phyloP scores from a whole-genome alignment of 2,113 vertebrate species.

The Myrmecobius fasciatus region DNA sequence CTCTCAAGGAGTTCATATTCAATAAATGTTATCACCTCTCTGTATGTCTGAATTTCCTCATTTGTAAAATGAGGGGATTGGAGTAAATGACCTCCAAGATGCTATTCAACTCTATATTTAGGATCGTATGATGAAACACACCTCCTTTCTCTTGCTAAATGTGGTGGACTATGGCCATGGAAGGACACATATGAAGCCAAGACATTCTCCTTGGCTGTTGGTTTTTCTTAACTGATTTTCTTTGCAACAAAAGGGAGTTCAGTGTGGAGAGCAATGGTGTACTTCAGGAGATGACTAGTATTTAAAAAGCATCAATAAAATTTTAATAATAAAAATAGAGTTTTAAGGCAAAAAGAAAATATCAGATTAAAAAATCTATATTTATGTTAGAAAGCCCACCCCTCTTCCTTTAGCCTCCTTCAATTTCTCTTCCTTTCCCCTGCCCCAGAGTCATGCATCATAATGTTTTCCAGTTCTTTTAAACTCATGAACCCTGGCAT shows the following conservation, averaged over 20 bases:
- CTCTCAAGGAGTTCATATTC: neutral
- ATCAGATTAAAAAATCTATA: conserved; percentile 4
- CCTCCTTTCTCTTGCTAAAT: neutral
- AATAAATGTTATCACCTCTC: neutral
- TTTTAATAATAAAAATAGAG: neutral
- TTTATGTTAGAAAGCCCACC: neutral
- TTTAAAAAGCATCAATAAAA: neutral
- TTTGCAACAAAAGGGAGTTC: neutral
- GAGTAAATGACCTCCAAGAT: neutral
- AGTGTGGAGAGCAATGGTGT: neutral
- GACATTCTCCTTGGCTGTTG: neutral
- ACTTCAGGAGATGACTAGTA: neutral
- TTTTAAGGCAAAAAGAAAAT: conserved; percentile 17
- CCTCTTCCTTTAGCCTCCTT: neutral
- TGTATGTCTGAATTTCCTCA: neutral
- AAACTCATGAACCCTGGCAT: neutral
- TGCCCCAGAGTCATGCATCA: neutral
- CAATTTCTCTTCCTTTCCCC: neutral
- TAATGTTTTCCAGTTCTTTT: neutral
- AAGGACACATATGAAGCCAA: neutral
- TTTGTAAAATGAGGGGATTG: neutral
- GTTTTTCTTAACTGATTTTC: neutral
- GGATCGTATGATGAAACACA: neutral
- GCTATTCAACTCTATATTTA: neutral
- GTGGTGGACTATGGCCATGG: neutral